Conservation (phyloP, 2,888 invertebrate genomes). For the Danaus chrysippus region DNA sequence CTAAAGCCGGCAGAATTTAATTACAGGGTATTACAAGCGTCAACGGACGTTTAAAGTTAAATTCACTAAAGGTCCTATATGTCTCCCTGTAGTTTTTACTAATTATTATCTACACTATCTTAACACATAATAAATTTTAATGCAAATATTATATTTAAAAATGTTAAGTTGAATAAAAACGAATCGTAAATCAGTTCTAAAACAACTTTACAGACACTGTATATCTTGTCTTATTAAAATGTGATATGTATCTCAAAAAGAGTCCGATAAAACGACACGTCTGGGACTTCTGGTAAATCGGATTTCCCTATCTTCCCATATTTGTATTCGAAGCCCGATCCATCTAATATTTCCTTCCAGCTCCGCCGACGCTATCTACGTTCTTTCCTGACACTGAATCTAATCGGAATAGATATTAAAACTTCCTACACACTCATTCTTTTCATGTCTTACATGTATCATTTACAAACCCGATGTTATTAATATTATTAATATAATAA, state of each 20-base stretch:
- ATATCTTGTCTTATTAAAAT: slow-evolving; percentile 54
- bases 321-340: slow-evolving; percentile 77
- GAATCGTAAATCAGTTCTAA: background rate
- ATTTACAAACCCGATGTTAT: background rate
- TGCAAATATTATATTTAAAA: too few relatives aligned
- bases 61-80: too few relatives aligned
- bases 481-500: too few relatives aligned
- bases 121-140: too few relatives aligned
- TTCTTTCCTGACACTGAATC: slow-evolving; percentile 78
- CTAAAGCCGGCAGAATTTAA: slow-evolving; percentile 34
- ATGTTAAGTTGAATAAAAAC: too few relatives aligned
- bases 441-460: slow-evolving; percentile 35
- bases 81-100: too few relatives aligned
- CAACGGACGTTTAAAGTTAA: slow-evolving; percentile 26
- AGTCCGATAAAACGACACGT: slow-evolving; percentile 73
- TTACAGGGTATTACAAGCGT: slow-evolving; percentile 28
- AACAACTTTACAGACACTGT: slow-evolving; percentile 5
- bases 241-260: slow-evolving; percentile 66
- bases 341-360: slow-evolving; percentile 77
- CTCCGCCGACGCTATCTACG: slow-evolving; percentile 72
- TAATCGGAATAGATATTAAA: slow-evolving; percentile 80
- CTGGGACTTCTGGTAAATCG: slow-evolving; percentile 72
- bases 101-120: too few relatives aligned
- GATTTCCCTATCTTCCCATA: slow-evolving; percentile 77
- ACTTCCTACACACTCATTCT: slow-evolving; percentile 65